Conservation (phyloP, 2,113 vertebrate genomes). For the Struthio camelus region DNA sequence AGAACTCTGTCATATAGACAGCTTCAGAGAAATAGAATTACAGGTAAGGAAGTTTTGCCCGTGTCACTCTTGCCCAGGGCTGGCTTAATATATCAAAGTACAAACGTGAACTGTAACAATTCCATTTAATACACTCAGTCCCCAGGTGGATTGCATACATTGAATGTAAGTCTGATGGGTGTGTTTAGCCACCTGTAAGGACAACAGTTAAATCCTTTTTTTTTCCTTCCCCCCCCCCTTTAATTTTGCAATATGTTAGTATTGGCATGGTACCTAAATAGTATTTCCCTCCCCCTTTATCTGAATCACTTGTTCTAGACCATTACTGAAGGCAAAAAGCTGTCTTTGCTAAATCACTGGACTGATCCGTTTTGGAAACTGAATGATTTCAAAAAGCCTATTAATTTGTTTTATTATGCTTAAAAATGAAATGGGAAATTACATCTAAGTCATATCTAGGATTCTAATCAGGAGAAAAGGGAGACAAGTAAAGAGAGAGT, state of each 20-base stretch:
- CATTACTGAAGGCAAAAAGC: background rate
- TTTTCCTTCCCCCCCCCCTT: background rate
- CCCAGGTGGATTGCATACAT: background rate
- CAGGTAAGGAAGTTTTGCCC: background rate
- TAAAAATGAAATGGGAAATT: constrained; percentile 4
- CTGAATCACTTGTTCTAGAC: background rate
- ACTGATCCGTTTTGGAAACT: background rate
- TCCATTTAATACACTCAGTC: background rate
- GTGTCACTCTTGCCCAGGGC: background rate
- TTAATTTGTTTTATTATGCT: background rate
- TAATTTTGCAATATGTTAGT: background rate
- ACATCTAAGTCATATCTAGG: background rate
- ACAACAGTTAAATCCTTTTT: background rate
- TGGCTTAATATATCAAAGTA: background rate
- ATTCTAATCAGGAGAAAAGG: background rate
- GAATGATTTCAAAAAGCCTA: background rate
- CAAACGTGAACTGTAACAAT: background rate
- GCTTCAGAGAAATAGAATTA: background rate
- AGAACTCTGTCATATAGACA: rapidly evolving
- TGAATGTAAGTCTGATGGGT: background rate
- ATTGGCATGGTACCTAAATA: background rate
- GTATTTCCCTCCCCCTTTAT: background rate
- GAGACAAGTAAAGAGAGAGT: background rate
- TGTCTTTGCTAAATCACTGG: background rate
- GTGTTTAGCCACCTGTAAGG: background rate